These are phyloP conservation scores for Taxidea taxus DNA, from an alignment of 2,113 vertebrate species.

Conservation along the genomic window DNA sequence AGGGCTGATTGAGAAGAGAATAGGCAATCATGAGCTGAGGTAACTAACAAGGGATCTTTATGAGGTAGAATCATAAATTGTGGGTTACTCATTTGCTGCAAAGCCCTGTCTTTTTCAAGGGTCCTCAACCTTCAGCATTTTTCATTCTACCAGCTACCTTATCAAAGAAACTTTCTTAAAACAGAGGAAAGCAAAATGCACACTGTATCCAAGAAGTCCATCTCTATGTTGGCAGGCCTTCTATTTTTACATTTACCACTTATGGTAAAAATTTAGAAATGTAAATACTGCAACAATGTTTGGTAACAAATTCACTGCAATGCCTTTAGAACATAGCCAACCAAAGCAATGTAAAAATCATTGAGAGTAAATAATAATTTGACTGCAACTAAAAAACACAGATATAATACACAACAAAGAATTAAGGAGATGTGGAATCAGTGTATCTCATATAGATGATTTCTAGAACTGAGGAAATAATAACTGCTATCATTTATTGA, in stretches of 20 bases:
- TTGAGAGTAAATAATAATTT: conserved; percentile 18
- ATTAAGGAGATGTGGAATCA: neutral
- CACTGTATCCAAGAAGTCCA: neutral
- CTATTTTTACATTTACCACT: conserved; percentile 43
- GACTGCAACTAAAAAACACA: conserved; percentile 15
- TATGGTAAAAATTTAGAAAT: neutral
- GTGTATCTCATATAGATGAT: neutral
- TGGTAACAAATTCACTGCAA: neutral
- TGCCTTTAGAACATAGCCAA: conserved; percentile 30
- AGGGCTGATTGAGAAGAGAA: conserved; percentile 73
- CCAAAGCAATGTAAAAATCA: conserved; percentile 37
- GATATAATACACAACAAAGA: neutral
- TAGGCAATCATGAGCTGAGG: conserved; percentile 75
- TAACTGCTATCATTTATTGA: neutral
- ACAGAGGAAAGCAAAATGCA: neutral
- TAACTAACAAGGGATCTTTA: conserved; percentile 50
- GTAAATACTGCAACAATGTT: conserved; percentile 6
- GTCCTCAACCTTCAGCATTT: neutral
- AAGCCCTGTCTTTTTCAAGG: conserved; percentile 45
- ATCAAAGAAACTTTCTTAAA: neutral
- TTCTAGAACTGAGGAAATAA: conserved; percentile 23
- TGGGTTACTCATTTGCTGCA: conserved; percentile 22
- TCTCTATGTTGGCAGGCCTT: neutral
- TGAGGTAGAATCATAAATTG: conserved; percentile 37
- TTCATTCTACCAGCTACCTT: neutral